phyloP scores from a whole-genome alignment of 53 echinoderm and acorn worm genomes.

The Apostichopus leukothele region DNA sequence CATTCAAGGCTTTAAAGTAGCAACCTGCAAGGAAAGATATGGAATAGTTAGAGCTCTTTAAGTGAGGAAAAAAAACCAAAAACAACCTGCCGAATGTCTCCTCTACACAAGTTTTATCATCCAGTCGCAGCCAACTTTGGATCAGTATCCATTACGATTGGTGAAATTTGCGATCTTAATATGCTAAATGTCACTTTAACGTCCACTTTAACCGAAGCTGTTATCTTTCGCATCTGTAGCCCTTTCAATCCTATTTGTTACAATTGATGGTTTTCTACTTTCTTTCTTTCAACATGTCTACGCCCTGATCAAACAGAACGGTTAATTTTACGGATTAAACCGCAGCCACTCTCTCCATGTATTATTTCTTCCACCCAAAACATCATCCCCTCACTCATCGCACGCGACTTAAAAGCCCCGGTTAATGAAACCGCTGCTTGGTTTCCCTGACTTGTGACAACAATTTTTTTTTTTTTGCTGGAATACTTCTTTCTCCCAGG shows the following conservation, averaged over 20 bases:
- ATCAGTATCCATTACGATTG: too few relatives aligned
- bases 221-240: background rate
- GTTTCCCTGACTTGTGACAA: background rate
- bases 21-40: too few relatives aligned
- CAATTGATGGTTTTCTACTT: background rate
- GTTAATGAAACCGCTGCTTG: conserved; percentile 13
- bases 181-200: too few relatives aligned
- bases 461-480: background rate
- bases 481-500: background rate
- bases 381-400: conserved; percentile 25
- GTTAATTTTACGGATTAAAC: conserved; percentile 4
- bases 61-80: too few relatives aligned
- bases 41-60: too few relatives aligned
- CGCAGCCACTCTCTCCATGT: background rate
- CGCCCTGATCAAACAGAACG: conserved; percentile 33
- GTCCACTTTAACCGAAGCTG: background rate
- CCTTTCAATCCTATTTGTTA: background rate
- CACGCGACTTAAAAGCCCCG: background rate
- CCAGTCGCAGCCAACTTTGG: too few relatives aligned
- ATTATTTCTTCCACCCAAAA: background rate
- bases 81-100: too few relatives aligned
- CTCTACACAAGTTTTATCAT: too few relatives aligned
- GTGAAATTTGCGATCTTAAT: too few relatives aligned
- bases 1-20: too few relatives aligned
- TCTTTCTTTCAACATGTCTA: conserved; percentile 5